phyloP scores from a whole-genome alignment of 2,888 invertebrate genomes.

The Mycalesis mineus region DNA sequence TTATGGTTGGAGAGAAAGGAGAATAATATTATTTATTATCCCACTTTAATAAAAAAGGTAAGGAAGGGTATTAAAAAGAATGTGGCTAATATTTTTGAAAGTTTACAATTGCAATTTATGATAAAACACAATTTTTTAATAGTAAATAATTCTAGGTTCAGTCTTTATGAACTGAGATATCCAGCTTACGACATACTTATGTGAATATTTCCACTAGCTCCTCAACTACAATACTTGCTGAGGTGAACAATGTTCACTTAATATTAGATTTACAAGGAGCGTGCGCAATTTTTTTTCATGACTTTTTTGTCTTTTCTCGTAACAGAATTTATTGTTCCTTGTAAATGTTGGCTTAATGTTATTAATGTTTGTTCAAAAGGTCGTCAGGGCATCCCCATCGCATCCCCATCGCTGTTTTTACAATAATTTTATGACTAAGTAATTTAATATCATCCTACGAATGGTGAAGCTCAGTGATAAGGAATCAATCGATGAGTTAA shows the following conservation, averaged over 20 bases:
- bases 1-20: no score
- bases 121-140: no score
- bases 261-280: conserved; percentile 17
- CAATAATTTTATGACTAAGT: not conserved
- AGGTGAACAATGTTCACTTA: conserved; percentile 17
- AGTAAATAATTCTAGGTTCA: no score
- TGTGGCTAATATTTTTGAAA: no score
- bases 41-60: no score
- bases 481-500: no score
- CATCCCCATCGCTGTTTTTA: not conserved
- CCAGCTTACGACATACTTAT: no score
- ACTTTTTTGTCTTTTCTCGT: not conserved
- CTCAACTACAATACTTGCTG: conserved; percentile 17
- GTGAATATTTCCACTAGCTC: not conserved
- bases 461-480: no score
- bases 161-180: no score
- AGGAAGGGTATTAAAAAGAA: no score
- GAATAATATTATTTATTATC: no score
- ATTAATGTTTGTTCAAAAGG: not conserved
- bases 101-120: no score
- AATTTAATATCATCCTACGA: not conserved
- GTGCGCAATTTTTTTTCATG: conserved; percentile 7
- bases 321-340: not conserved
- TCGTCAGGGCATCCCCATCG: not conserved
- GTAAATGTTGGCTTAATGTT: conserved; percentile 1